Percentiles rank a stretch among this genome's conserved stretches.
These are phyloP conservation scores for Drosophila tani DNA, from an alignment of 1,140 invertebrate species.

Conservation along the genomic window DNA sequence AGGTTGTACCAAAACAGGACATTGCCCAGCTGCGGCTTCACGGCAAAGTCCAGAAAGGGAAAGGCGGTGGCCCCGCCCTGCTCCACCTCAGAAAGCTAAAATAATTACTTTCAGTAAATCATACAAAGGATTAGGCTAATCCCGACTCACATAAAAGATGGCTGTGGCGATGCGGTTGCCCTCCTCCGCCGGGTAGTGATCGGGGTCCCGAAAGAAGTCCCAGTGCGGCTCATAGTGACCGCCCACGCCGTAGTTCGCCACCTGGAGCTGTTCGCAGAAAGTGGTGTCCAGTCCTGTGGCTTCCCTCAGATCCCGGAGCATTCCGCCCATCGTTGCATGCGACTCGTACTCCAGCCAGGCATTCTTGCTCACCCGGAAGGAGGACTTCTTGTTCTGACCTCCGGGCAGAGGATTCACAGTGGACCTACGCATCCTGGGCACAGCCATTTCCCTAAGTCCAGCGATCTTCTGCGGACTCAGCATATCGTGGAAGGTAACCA, in stretches of 20 bases:
- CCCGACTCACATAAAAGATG: slow-evolving; percentile 85
- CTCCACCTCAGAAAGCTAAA: slow-evolving; percentile 96
- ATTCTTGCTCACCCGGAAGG: slow-evolving; percentile 98
- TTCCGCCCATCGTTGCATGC: slow-evolving; percentile 89
- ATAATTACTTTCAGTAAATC: slow-evolving; percentile 4
- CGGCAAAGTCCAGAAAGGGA: slow-evolving; percentile 92
- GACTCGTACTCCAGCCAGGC: slow-evolving; percentile 96
- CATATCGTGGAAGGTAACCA: slow-evolving; percentile 95
- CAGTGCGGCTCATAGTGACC: slow-evolving; percentile 91
- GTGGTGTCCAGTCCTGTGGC: slow-evolving; percentile 93
- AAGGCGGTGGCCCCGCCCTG: slow-evolving; percentile 98
- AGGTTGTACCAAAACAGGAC: slow-evolving; percentile 99
- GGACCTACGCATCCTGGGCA: slow-evolving; percentile 89
- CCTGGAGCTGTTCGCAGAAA: slow-evolving; percentile 91
- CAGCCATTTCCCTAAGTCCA: slow-evolving; percentile 93
- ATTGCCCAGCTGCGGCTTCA: slow-evolving; percentile 95
- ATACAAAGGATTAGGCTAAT: slow-evolving; percentile 7
- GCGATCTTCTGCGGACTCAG: slow-evolving; percentile 95
- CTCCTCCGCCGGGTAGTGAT: slow-evolving; percentile 90
- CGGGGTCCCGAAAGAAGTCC: slow-evolving; percentile 86
- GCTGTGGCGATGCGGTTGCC: slow-evolving; percentile 81
- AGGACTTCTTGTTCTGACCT: slow-evolving; percentile 86
- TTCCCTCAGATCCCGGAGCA: slow-evolving; percentile 90
- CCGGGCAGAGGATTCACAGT: slow-evolving; percentile 93
- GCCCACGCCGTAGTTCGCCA: slow-evolving; percentile 90